Base-by-base conservation (phyloP, 2,888 invertebrate species). In the Psylliodes chrysocephalus region DNA sequence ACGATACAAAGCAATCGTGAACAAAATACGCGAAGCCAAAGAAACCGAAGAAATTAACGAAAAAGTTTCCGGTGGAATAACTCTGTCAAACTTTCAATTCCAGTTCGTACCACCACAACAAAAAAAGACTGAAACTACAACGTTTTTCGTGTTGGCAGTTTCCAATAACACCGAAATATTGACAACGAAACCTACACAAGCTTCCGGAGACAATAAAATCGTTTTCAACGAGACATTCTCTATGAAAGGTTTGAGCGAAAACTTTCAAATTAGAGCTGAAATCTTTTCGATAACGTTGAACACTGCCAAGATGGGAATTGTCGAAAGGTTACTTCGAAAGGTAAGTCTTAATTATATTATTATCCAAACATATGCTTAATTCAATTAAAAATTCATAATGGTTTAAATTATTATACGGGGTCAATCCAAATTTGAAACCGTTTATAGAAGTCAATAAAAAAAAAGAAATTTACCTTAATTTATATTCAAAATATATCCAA, bases 191-290 rank as follows among this genome's bases (percentile, higher is more conserved):
- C 52, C 67, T 18, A 47, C 52, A 0, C 75, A 1, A 77, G 78
- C 62, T 7, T 64, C 40, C 19, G 67, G 51, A 4, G 55, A 68
- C 3, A 63, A 71, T 7, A 67, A 69, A 33, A 19, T 75, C 0
- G 59, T 62, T 3, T 80, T 83, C 57, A 69, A 75, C 0, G 79
- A 75, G 2, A 47, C 56, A 1, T 74, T 81, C 25, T 64, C 64
- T 0, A 82, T 86, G 30, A 75, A 70, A 8, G 75, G 81, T 19
- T 63, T 83, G 0, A 68, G 71, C 0, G 73, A 82, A 0, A 74
- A 81, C 51, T 83, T 85, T 42, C 79, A 81, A 52, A 76, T 87
- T 10, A 79, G 76, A 8, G 77, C 85, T 3, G 81, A 84, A 60
- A 76, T 87, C 14, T 86, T 84, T 62, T 82, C 83, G 66, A 70